These are phyloP conservation scores for Arothron firmamentum DNA, from an alignment of 2,113 vertebrate species.

Conservation along the genomic window DNA sequence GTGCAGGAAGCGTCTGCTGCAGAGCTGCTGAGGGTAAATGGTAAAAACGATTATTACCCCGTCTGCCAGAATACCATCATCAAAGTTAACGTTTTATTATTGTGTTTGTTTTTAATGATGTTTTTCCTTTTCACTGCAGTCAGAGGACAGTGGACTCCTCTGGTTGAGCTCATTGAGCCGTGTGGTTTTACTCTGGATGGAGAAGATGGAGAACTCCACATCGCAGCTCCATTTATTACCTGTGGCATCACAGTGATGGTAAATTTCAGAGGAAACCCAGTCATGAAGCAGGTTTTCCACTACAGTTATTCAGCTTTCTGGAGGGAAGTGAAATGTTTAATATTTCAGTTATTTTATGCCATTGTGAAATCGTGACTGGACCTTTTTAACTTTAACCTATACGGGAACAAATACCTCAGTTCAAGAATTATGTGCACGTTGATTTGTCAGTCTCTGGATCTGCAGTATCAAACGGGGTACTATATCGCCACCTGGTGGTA, in stretches of 20 bases:
- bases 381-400: no score
- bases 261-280: neutral
- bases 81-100: neutral
- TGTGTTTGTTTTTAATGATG: neutral
- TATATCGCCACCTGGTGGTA: no score
- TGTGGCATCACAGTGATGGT: conserved; percentile 60
- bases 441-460: no score
- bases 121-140: conserved; percentile 31
- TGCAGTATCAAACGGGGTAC: no score
- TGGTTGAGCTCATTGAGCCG: conserved; percentile 31
- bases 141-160: conserved; percentile 52
- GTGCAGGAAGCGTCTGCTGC: conserved; percentile 1
- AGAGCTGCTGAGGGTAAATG: conserved; percentile 43
- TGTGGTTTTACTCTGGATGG: conserved; percentile 54
- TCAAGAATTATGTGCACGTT: no score
- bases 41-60: conserved; percentile 14
- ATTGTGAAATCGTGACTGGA: no score
- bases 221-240: conserved; percentile 37
- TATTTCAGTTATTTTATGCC: neutral
- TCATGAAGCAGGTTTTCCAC: no score
- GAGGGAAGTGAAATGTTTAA: neutral
- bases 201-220: neutral
- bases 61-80: no score
- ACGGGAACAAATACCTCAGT: no score
- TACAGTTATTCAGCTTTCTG: neutral